Conservation (phyloP, 2,797 vertebrate genomes). For the Yasuhikotakia modesta region DNA sequence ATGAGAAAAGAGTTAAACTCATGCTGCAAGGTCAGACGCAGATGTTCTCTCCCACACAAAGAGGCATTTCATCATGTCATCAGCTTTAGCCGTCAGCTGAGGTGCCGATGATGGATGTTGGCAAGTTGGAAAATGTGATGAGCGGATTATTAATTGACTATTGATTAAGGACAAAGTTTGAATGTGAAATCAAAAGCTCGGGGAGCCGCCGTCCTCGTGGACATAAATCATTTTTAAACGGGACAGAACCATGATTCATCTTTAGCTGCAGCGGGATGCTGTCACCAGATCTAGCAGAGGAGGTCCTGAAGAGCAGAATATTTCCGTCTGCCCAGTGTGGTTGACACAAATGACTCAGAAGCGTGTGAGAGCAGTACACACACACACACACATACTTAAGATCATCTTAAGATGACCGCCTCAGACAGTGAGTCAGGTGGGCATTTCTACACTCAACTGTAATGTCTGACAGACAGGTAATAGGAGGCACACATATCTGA, state of each 20-base stretch:
- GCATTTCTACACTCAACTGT: constrained; percentile 32
- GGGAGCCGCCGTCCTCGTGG: constrained; percentile 5
- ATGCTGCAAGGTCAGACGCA: constrained; percentile 25
- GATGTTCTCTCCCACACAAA: constrained; percentile 2
- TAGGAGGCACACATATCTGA: constrained; percentile 38
- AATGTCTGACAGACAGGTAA: constrained; percentile 40
- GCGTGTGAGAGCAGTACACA: background rate
- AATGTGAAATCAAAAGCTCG: constrained; percentile 44
- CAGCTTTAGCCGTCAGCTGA: constrained; percentile 21
- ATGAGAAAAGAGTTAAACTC: constrained; percentile 31
- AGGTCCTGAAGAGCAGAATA: constrained; percentile 4
- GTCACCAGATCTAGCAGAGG: constrained; percentile 18
- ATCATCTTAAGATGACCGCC: constrained; percentile 20
- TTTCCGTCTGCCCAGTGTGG: background rate
- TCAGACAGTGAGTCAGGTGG: constrained; percentile 32
- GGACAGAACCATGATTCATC: constrained; percentile 34
- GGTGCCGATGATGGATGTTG: constrained; percentile 43
- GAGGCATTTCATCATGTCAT: constrained; percentile 47
- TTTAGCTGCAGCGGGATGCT: constrained; percentile 16
- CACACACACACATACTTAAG: background rate
- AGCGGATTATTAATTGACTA: constrained; percentile 51
- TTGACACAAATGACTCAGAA: constrained; percentile 25
- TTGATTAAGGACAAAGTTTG: constrained; percentile 46
- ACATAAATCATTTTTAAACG: constrained; percentile 45
- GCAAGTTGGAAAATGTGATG: constrained; percentile 38